A percentile compares a stretch with the other conserved stretches of the same genome.
These are phyloP conservation scores for Euglossa dilemma DNA, from an alignment of 1,140 invertebrate species.

Conservation along the genomic window DNA sequence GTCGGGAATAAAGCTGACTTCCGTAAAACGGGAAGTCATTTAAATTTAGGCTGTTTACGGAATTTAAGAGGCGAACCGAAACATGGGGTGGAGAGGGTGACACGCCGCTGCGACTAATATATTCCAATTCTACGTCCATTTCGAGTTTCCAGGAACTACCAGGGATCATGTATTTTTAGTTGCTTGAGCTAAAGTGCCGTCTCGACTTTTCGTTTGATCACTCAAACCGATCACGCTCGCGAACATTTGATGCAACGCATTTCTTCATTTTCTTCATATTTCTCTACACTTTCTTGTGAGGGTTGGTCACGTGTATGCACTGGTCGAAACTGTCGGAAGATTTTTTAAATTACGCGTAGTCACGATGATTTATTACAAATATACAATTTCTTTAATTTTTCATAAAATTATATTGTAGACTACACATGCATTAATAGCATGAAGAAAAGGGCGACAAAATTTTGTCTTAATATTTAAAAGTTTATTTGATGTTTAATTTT, in stretches of 20 bases:
- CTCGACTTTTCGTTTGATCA: not conserved
- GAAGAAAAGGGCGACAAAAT: too few species aligned
- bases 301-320: too few species aligned
- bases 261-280: too few species aligned
- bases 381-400: too few species aligned
- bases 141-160: not conserved
- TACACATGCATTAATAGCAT: too few species aligned
- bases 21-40: conserved; percentile 69
- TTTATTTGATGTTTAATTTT: too few species aligned
- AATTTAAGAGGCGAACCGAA: conserved; percentile 43
- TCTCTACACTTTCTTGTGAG: too few species aligned
- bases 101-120: conserved; percentile 2
- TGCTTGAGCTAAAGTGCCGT: not conserved
- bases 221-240: not conserved
- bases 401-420: too few species aligned
- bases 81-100: not conserved
- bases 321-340: too few species aligned
- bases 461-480: too few species aligned
- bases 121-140: conserved; percentile 24
- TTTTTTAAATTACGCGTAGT: too few species aligned
- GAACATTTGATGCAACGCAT: not conserved
- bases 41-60: conserved; percentile 63
- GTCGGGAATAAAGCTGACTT: conserved; percentile 65
- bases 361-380: too few species aligned
- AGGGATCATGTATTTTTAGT: conserved; percentile 20